phyloP scores from a whole-genome alignment of 1,140 invertebrate genomes.

The Hyposmocoma kahamanoa region DNA sequence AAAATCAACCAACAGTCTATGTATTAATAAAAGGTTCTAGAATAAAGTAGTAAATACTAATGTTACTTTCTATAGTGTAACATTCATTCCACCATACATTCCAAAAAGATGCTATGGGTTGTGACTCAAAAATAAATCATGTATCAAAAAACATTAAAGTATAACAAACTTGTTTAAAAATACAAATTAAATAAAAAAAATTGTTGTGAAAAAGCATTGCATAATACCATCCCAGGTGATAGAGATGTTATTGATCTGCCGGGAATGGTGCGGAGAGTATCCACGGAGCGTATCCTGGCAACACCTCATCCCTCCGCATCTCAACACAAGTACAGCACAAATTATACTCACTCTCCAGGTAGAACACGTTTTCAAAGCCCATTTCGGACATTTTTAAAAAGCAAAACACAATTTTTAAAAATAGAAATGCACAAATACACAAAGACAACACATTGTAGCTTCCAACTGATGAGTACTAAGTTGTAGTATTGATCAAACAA shows the following conservation, averaged over 20 bases:
- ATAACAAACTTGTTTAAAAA: neutral
- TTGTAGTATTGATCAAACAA: slow-evolving; percentile 64
- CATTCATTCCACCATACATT: no score
- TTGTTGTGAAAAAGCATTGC: slow-evolving; percentile 26
- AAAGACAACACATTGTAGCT: slow-evolving; percentile 37
- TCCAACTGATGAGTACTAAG: slow-evolving; percentile 27
- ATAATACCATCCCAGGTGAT: slow-evolving; percentile 54
- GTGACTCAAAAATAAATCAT: neutral
- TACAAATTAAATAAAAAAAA: neutral
- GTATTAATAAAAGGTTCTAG: no score
- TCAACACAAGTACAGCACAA: slow-evolving; percentile 29
- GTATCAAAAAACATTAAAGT: neutral
- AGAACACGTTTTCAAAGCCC: slow-evolving; percentile 73
- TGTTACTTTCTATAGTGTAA: no score
- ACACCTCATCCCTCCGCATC: slow-evolving; percentile 50
- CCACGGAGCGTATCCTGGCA: slow-evolving; percentile 57
- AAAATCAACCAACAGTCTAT: no score
- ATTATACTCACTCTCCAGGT: slow-evolving; percentile 70
- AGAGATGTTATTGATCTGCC: slow-evolving; percentile 70
- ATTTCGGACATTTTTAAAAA: slow-evolving; percentile 60
- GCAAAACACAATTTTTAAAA: slow-evolving; percentile 18
- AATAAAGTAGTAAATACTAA: no score
- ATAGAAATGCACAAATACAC: slow-evolving; percentile 20
- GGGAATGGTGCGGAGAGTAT: slow-evolving; percentile 37
- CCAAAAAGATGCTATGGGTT: no score